Evolutionary conservation across 2,888 invertebrate genomes (phyloP).

Genomic region (Epinotia ramella): DNA sequence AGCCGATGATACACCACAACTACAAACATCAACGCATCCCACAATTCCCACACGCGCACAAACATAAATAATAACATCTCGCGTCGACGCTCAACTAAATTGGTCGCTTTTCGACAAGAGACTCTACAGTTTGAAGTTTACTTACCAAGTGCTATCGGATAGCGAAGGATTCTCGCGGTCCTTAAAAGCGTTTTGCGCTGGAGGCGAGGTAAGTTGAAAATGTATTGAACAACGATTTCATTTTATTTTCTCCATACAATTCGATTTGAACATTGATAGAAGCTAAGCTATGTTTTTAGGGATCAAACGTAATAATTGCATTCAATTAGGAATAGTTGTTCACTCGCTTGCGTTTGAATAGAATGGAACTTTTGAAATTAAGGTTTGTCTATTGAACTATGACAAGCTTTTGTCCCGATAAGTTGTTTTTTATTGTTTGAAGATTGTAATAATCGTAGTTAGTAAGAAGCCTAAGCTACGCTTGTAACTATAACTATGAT

Average conservation of each 20-base stretch:
- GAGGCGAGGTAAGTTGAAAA: constrained; percentile 72
- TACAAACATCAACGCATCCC: constrained; percentile 53
- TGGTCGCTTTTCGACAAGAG: not conserved
- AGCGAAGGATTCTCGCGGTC: constrained; percentile 61
- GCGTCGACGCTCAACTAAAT: not conserved
- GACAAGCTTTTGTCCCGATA: not conserved
- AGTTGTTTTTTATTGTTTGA: not conserved
- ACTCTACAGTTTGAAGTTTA: constrained; percentile 58
- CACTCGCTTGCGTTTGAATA: constrained; percentile 3
- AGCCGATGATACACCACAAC: constrained; percentile 50
- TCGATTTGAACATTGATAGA: constrained; percentile 29
- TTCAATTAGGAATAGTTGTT: constrained; percentile 25
- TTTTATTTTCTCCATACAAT: constrained; percentile 40
- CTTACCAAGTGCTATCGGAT: constrained; percentile 64
- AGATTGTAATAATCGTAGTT: too few relatives aligned
- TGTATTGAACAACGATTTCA: constrained; percentile 44
- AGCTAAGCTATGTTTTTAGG: constrained; percentile 33
- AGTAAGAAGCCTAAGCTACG: too few relatives aligned
- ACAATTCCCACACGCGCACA: constrained; percentile 50
- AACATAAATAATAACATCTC: constrained; percentile 35
- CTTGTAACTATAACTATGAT: too few relatives aligned
- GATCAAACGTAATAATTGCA: constrained; percentile 23
- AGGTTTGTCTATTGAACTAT: not conserved
- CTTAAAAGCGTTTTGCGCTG: constrained; percentile 61
- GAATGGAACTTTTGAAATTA: not conserved